These are phyloP conservation scores for Dasysyrphus albostriatus DNA, from an alignment of 2,888 invertebrate species.

Conservation along the genomic window DNA sequence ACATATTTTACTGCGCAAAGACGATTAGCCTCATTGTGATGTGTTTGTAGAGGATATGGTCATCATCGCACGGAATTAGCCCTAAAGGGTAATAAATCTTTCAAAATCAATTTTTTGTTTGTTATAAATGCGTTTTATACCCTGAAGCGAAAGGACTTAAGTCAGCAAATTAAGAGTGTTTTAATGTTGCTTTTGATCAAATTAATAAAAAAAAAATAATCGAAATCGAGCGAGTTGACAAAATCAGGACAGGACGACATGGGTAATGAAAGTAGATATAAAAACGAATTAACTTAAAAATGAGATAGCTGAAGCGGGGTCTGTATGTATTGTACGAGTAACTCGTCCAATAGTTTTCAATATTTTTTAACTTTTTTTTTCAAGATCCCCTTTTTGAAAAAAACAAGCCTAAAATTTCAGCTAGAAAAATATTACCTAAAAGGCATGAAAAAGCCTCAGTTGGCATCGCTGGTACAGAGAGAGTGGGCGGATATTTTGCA, in stretches of 20 bases:
- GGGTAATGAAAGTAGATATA: too few relatives aligned
- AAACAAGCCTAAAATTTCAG: too few relatives aligned
- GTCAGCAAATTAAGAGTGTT: constrained; percentile 72
- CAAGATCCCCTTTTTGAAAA: too few relatives aligned
- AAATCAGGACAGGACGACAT: neutral
- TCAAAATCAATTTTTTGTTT: constrained; percentile 43
- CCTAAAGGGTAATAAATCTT: constrained; percentile 71
- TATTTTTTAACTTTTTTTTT: too few relatives aligned
- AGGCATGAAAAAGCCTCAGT: too few relatives aligned
- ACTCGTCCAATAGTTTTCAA: too few relatives aligned
- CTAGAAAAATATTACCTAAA: too few relatives aligned
- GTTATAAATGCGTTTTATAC: constrained; percentile 5
- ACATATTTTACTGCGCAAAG: constrained; percentile 73
- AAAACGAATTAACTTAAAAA: too few relatives aligned
- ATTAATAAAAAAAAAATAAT: constrained; percentile 57
- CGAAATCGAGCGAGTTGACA: neutral
- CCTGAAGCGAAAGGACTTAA: constrained; percentile 44
- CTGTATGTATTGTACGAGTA: too few relatives aligned
- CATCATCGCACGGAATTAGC: constrained; percentile 62
- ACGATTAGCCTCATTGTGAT: constrained; percentile 68
- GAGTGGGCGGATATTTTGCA: too few relatives aligned
- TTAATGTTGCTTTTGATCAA: constrained; percentile 64
- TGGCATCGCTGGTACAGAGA: too few relatives aligned
- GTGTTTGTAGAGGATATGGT: constrained; percentile 55
- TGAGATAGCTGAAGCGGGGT: too few relatives aligned